Evolutionary conservation across 2,797 vertebrate species (phyloP).

Genomic region (Sus cebifrons): DNA sequence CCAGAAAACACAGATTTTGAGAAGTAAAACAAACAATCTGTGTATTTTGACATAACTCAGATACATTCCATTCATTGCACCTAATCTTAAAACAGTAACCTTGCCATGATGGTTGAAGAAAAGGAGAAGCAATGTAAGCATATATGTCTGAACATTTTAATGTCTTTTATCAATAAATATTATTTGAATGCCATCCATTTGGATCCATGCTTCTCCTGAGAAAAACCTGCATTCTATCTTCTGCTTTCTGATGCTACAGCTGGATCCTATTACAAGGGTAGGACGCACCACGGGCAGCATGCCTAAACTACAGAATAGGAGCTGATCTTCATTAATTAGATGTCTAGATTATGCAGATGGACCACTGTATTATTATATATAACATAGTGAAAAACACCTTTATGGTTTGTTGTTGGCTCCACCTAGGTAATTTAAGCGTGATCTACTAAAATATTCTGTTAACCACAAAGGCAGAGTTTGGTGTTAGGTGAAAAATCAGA

Average conservation of each 20-base stretch:
- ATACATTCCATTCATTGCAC: constrained; percentile 72
- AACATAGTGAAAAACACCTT: constrained; percentile 74
- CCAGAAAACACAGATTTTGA: constrained; percentile 65
- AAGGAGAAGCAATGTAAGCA: constrained; percentile 5
- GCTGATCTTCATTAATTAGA: constrained; percentile 76
- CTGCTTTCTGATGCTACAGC: constrained; percentile 71
- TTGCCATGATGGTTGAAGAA: constrained; percentile 60
- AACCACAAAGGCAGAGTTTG: constrained; percentile 72
- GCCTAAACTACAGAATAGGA: constrained; percentile 69
- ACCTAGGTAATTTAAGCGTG: constrained; percentile 78
- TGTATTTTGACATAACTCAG: constrained; percentile 76
- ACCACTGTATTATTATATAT: constrained; percentile 64
- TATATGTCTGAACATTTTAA: constrained; percentile 77
- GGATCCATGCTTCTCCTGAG: constrained; percentile 61
- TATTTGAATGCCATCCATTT: constrained; percentile 66
- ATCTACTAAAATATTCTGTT: constrained; percentile 66
- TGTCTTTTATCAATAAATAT: constrained; percentile 80
- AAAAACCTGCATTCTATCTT: constrained; percentile 76
- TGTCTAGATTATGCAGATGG: constrained; percentile 72
- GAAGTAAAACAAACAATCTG: constrained; percentile 78
- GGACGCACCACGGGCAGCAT: constrained; percentile 61
- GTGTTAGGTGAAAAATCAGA: constrained; percentile 77
- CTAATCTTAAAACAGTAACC: constrained; percentile 58
- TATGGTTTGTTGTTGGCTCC: constrained; percentile 73
- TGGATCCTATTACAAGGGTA: constrained; percentile 76